Evolutionary conservation across 2,888 invertebrate genomes (phyloP).

Genomic region (Caenorhabditis sinica): DNA sequence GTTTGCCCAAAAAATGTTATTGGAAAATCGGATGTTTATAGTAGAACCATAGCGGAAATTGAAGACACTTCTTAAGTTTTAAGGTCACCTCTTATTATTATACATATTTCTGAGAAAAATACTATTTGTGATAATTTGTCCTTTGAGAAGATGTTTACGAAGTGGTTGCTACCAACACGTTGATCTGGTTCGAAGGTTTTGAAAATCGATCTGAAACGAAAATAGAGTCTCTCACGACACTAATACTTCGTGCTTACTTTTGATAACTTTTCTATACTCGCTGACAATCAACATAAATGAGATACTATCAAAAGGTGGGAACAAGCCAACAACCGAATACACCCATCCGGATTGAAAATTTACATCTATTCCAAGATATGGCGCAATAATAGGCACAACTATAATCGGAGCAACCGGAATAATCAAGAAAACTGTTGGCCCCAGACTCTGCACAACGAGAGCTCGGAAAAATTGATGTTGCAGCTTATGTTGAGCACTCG

Average conservation of each 20-base stretch:
- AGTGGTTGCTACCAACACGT: no score
- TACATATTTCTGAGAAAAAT: no score
- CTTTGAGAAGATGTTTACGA: no score
- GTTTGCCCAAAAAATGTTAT: no score
- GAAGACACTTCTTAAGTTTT: no score
- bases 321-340: neutral
- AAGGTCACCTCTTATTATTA: no score
- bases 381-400: neutral
- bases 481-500: neutral
- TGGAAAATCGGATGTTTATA: no score
- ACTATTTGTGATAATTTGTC: no score
- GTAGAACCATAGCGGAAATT: no score
- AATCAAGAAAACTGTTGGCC: neutral
- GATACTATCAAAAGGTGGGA: conserved; percentile 18
- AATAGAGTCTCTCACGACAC: no score
- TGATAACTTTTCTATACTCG: conserved; percentile 12
- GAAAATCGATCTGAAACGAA: no score
- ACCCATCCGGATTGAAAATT: conserved; percentile 4
- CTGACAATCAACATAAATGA: conserved; percentile 2
- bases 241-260: neutral
- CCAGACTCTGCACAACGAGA: neutral
- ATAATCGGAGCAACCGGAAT: neutral
- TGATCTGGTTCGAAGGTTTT: no score
- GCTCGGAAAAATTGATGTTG: conserved; percentile 12
- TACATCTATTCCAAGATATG: neutral